Evolutionary conservation across 2,797 vertebrate species (phyloP).

Genomic region (Coilia nasus): DNA sequence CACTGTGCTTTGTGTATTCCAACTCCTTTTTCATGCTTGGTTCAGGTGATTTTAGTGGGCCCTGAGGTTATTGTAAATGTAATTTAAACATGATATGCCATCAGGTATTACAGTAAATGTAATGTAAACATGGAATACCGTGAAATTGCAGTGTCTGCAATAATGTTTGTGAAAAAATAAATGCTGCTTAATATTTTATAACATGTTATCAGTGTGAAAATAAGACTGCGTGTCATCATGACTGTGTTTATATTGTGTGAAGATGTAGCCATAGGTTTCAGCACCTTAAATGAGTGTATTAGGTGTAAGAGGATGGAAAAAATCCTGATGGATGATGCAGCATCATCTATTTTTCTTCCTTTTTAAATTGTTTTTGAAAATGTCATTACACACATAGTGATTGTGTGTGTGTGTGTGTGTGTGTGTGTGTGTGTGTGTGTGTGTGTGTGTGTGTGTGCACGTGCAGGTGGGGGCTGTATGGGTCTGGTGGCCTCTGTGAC

Average conservation of each 20-base stretch:
- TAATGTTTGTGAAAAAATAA: background rate
- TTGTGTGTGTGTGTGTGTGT: background rate
- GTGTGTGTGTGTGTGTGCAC: background rate
- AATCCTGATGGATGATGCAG: background rate
- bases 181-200: background rate
- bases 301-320: background rate
- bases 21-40: background rate
- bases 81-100: background rate
- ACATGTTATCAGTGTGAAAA: background rate
- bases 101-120: too few species aligned
- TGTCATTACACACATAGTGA: background rate
- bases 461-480: background rate
- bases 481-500: background rate
- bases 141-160: background rate
- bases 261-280: background rate
- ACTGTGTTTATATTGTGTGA: too few species aligned
- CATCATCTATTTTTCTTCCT: background rate
- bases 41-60: background rate
- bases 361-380: background rate
- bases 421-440: background rate
- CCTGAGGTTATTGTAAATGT: background rate
- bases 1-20: background rate
- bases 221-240: background rate
- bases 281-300: background rate
- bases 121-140: too few species aligned